Evolutionary conservation across 2,797 vertebrate species (phyloP), one percentile per base, ranked within the genome.

Genomic region (Scomberomorus guttatus): DNA sequence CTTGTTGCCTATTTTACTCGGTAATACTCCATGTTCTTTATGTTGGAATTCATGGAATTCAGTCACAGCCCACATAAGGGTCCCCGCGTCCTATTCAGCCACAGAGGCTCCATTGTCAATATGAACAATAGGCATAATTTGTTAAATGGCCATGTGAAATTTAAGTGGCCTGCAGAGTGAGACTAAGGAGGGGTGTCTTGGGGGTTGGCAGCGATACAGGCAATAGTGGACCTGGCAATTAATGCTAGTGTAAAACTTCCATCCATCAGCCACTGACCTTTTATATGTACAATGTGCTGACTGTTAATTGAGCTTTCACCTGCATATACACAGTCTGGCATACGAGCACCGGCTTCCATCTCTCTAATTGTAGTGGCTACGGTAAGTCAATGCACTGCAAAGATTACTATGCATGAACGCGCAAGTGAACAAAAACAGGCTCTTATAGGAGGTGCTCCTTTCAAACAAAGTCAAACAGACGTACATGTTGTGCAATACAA

Each of bases 81-180:
- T 78, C 74, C 13, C 59, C 24, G 57, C 80, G 72, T 80, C 69
- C 62, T 59, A 60, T 77, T 77, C 72, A 81, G 80, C 63, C 83
- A 93, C 87, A 92, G 85, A 90, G 89, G 67, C 85, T 55, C 82
- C 76, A 88, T 93, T 93, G 93, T 93, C 72, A 69, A 75, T 9
- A 62, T 57, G 63, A 90, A 91, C 90, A 93, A 93, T 87, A 61
- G 83, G 58, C 61, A 74, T 73, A 74, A 88, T 83, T 89, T 86
- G 81, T 89, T 72, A 74, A 87, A 88, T 14, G 72, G 46, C 75
- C 89, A 82, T 85, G 87, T 82, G 84, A 83, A 91, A 85, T 82
- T 50, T 62, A 89, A 90, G 84, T 83, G 83, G 77, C 15, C 82
- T 34, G 20, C 51, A 46, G 62, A 80, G 71, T 51, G 68, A 83